Evolutionary conservation across 2,113 vertebrate genomes (phyloP), one percentile per base, ranked within the genome.

Genomic region (Callithrix jacchus): DNA sequence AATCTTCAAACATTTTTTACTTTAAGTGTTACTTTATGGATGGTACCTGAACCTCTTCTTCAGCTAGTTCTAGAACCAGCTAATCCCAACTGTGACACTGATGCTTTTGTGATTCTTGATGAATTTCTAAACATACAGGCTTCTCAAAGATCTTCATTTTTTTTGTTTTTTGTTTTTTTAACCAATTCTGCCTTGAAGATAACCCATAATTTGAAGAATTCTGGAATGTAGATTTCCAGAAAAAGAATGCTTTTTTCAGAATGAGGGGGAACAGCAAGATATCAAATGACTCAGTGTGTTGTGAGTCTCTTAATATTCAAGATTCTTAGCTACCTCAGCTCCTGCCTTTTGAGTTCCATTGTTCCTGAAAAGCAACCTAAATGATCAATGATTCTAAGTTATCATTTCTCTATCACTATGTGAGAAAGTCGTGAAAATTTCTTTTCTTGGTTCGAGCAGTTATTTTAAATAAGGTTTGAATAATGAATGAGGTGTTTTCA

Each of bases 401-500:
- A 56, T 58, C 40, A 70, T 80, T 85, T 56, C 49, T 94, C 83
- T 93, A 87, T 85, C 97, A 84, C 35, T 61, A 3, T 45, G 37
- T 49, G n/a, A 77, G 66, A 94, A 95, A 96, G 92, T 91, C 49
- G 83, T 68, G 16, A 96, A 94, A 87, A 70, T 91, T 70, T 42
- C 92, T 77, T 79, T 89, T 88, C 91, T 77, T 74, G 79, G 86
- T 84, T 89, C 58, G 56, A 70, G 52, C 52, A n/a, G 84, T 97
- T 95, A 87, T 85, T 95, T 98, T 92, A 97, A 97, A 98, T 97
- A 95, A 98, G 93, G 30, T 95, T 92, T 98, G 93, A 98, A 97
- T 97, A 98, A 97, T 98, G 73, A 97, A 98, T 98, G 92, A 98
- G 96, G 74, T 93, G 85, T 96, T 98, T 98, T 97, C 89, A 90